A percentile compares a stretch with the other conserved stretches of the same genome.
These are phyloP conservation scores for Talpa occidentalis DNA, from an alignment of 2,113 vertebrate genomes.

Conservation along the genomic window DNA sequence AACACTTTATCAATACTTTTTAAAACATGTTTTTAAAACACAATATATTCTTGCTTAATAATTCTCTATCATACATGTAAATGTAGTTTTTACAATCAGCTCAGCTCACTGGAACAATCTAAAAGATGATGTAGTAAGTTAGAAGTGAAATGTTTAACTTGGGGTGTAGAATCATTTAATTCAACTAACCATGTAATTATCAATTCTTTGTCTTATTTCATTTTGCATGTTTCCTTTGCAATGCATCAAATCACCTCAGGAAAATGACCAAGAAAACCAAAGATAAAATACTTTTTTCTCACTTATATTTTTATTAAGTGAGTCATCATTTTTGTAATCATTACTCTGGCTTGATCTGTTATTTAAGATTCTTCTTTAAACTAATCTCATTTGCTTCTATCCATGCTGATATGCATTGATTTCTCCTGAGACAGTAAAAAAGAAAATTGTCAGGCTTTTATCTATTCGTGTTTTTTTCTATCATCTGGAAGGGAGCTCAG, in stretches of 20 bases:
- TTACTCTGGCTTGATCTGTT: background rate
- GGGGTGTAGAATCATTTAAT: slow-evolving; percentile 7
- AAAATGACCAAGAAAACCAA: slow-evolving; percentile 32
- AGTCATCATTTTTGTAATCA: slow-evolving; percentile 24
- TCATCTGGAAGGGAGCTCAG: background rate
- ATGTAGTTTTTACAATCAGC: background rate
- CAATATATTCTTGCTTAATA: background rate
- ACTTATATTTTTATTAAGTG: slow-evolving; percentile 15
- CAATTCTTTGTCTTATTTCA: slow-evolving; percentile 28
- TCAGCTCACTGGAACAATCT: background rate
- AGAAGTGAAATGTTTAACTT: slow-evolving; percentile 45
- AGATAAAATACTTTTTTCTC: slow-evolving; percentile 7
- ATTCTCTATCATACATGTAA: background rate
- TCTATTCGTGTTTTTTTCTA: background rate
- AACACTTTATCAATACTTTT: background rate
- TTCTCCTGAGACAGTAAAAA: slow-evolving; percentile 48
- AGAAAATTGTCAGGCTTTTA: slow-evolving; percentile 58
- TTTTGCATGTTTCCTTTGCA: background rate
- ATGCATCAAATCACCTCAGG: background rate
- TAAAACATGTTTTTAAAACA: background rate
- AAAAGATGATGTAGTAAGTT: background rate
- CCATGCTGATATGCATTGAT: slow-evolving; percentile 12
- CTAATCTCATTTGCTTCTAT: slow-evolving; percentile 54
- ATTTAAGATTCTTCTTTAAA: slow-evolving; percentile 58
- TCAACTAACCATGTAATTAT: background rate